phyloP scores from a whole-genome alignment of 2,797 vertebrate species.

The Threskiornis aethiopicus region DNA sequence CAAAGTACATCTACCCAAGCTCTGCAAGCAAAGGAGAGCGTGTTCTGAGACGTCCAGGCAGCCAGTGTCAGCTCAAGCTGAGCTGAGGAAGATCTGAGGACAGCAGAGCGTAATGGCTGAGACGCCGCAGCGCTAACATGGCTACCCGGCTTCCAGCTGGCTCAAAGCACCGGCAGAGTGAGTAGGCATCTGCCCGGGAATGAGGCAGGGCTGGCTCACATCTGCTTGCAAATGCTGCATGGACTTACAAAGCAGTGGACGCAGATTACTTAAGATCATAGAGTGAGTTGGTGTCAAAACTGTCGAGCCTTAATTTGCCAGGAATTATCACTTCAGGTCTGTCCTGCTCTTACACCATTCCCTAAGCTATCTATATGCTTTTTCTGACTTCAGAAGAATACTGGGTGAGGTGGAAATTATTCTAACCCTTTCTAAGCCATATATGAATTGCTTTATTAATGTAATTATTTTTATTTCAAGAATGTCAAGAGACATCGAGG shows the following conservation, averaged over 20 bases:
- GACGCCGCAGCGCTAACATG: fast-evolving
- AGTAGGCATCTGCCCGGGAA: neutral
- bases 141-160: neutral
- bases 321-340: neutral
- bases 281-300: neutral
- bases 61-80: fast-evolving
- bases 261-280: neutral
- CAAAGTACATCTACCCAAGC: neutral
- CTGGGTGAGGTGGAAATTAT: neutral
- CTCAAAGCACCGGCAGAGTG: neutral
- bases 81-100: neutral
- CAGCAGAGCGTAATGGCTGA: neutral
- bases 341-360: neutral
- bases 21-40: neutral
- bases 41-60: neutral
- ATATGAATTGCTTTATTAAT: neutral
- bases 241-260: neutral
- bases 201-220: neutral
- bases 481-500: neutral
- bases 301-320: neutral
- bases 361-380: neutral
- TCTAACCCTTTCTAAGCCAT: neutral
- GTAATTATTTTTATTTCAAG: neutral
- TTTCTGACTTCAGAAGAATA: neutral
- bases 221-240: neutral